A percentile compares a stretch with the other conserved stretches of the same genome.
phyloP scores from a whole-genome alignment of 2,888 invertebrate genomes.

The Malthinus seriepunctatus region DNA sequence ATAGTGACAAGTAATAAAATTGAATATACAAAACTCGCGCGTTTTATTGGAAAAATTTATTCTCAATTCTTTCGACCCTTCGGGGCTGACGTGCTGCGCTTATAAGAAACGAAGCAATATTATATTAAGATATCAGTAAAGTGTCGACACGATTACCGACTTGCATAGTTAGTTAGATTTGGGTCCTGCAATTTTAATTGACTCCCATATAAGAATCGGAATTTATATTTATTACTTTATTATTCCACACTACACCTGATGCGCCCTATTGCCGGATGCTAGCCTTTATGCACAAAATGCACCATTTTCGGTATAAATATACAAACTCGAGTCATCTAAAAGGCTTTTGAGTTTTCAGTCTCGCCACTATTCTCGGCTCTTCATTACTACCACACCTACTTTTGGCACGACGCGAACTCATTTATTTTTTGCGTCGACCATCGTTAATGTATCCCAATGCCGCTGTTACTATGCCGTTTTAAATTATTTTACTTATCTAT shows the following conservation, averaged over 20 bases:
- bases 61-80: too few relatives aligned
- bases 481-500: conserved; percentile 36
- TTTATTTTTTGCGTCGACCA: conserved; percentile 42
- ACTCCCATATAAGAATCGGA: conserved; percentile 21
- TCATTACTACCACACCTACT: conserved; percentile 43
- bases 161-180: conserved; percentile 20
- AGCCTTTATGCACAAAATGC: not conserved
- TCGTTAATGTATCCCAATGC: conserved; percentile 28
- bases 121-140: conserved; percentile 10
- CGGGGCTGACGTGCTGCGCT: too few relatives aligned
- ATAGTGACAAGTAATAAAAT: conserved; percentile 1
- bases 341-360: conserved; percentile 12
- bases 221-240: conserved; percentile 30
- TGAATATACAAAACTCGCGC: too few relatives aligned
- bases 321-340: conserved; percentile 8
- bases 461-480: conserved; percentile 32
- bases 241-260: conserved; percentile 22
- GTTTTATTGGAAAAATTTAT: too few relatives aligned
- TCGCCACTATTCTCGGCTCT: conserved; percentile 17
- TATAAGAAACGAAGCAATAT: too few relatives aligned
- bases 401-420: conserved; percentile 43
- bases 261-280: conserved; percentile 16
- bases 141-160: conserved; percentile 12
- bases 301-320: not conserved
- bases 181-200: conserved; percentile 27